phyloP scores from a whole-genome alignment of 2,888 invertebrate genomes.

The Drosophila longiperda region DNA sequence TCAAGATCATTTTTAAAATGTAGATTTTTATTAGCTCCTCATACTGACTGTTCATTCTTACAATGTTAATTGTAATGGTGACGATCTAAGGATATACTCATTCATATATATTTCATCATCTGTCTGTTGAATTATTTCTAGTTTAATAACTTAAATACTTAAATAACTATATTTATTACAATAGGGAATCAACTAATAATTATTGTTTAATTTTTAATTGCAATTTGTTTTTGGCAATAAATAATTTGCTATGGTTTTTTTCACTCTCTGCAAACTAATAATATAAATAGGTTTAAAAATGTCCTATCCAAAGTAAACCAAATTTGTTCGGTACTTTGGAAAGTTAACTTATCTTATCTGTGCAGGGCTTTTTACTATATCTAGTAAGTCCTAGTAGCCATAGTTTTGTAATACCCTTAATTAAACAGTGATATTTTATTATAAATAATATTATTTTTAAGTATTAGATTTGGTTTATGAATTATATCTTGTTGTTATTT shows the following conservation, averaged over 20 bases:
- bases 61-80: no score
- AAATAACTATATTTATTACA: not conserved
- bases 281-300: not conserved
- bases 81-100: not conserved
- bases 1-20: not conserved
- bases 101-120: not conserved
- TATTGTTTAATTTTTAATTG: not conserved
- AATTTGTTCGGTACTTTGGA: not conserved
- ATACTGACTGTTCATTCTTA: no score
- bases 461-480: not conserved
- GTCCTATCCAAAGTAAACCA: constrained; percentile 8
- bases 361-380: not conserved
- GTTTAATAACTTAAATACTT: not conserved
- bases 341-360: constrained; percentile 5
- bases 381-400: no score
- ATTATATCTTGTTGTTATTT: not conserved
- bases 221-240: not conserved
- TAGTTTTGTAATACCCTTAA: not conserved
- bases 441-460: not conserved
- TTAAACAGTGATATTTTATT: not conserved
- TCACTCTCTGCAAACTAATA: constrained; percentile 13
- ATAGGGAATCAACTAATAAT: not conserved
- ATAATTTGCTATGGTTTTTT: constrained; percentile 4
- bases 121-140: not conserved
- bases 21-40: not conserved